Percentiles rank a stretch among this genome's conserved stretches.
These are phyloP conservation scores for Trichopoda pennipes DNA, from an alignment of 2,888 invertebrate species.

Conservation along the genomic window DNA sequence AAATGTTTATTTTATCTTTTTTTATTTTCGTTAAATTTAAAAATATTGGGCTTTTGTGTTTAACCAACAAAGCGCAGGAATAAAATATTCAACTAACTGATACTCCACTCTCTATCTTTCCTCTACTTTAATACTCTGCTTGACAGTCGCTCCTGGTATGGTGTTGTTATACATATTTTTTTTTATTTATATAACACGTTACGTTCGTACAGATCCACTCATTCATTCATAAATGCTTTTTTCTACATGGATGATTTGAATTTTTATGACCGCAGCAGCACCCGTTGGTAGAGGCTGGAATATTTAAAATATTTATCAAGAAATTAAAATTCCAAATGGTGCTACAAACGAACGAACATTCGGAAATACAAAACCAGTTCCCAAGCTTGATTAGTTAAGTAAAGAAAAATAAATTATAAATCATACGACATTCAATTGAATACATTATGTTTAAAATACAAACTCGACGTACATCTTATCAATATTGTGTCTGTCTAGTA, in stretches of 20 bases:
- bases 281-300: constrained; percentile 1
- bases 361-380: constrained; percentile 41
- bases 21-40: neutral
- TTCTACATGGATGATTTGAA: constrained; percentile 56
- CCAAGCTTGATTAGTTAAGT: constrained; percentile 39
- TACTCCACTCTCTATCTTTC: constrained; percentile 26
- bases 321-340: constrained; percentile 38
- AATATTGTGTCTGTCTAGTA: neutral
- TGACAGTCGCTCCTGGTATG: constrained; percentile 12
- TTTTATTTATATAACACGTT: constrained; percentile 36
- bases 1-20: neutral
- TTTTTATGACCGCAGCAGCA: constrained; percentile 35
- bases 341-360: constrained; percentile 36
- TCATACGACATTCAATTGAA: constrained; percentile 16
- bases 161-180: constrained; percentile 16
- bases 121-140: constrained; percentile 3
- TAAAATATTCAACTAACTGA: constrained; percentile 39
- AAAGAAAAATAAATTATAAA: constrained; percentile 23
- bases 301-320: constrained; percentile 44
- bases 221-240: constrained; percentile 53
- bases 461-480: neutral
- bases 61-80: constrained; percentile 59
- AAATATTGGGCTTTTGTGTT: constrained; percentile 45
- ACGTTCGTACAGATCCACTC: constrained; percentile 42
- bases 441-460: constrained; percentile 17